Evolutionary conservation across 2,888 invertebrate genomes (phyloP).

Genomic region (Cecidostiba fungosa): DNA sequence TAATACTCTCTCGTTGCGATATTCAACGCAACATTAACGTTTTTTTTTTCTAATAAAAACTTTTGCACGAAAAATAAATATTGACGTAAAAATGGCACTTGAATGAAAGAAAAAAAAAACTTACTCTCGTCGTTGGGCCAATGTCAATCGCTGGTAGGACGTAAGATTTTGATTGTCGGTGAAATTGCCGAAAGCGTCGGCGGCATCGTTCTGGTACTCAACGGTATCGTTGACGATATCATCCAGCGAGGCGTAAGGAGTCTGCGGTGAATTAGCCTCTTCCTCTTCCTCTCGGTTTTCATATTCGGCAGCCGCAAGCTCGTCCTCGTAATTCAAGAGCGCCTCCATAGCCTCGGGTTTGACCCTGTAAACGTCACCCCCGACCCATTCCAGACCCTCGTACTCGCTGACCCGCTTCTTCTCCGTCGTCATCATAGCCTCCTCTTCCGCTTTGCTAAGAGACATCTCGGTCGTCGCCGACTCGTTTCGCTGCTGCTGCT

Average conservation of each 20-base stretch:
- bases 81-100: too few species aligned
- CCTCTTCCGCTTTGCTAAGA: neutral
- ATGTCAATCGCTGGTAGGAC: constrained; percentile 70
- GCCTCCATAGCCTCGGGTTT: constrained; percentile 73
- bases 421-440: neutral
- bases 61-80: too few species aligned
- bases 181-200: constrained; percentile 60
- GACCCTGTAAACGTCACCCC: constrained; percentile 77
- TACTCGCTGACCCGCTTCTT: constrained; percentile 69
- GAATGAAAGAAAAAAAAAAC: constrained; percentile 66
- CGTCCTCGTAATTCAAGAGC: constrained; percentile 71
- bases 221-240: constrained; percentile 66
- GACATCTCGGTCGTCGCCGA: constrained; percentile 41
- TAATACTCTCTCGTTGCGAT: neutral
- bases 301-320: constrained; percentile 63
- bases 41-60: too few species aligned
- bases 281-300: constrained; percentile 68
- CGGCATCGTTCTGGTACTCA: constrained; percentile 66
- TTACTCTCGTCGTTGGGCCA: constrained; percentile 76
- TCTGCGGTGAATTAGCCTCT: constrained; percentile 64
- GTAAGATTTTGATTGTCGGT: constrained; percentile 70
- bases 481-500: constrained; percentile 11
- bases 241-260: constrained; percentile 57
- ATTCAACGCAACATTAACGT: too few species aligned
- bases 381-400: constrained; percentile 78